Percentiles rank a stretch among this genome's conserved stretches.
phyloP scores from a whole-genome alignment of 2,888 invertebrate genomes.

The Hedychridium roseum region DNA sequence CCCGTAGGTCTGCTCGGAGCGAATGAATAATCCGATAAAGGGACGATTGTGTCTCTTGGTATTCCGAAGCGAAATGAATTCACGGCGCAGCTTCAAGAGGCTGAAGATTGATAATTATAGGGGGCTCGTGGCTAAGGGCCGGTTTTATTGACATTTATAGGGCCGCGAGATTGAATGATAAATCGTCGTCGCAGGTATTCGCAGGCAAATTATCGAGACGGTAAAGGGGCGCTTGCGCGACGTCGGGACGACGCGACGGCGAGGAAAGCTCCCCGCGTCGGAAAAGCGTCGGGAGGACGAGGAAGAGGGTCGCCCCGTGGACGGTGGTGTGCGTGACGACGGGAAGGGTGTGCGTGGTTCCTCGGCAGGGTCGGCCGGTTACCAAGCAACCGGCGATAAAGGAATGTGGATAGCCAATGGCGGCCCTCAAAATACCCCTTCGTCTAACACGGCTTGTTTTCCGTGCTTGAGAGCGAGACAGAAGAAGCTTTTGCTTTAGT shows the following conservation, averaged over 20 bases:
- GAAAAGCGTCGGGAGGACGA: constrained; percentile 36
- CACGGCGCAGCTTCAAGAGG: no score
- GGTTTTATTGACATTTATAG: no score
- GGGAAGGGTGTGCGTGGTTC: constrained; percentile 8
- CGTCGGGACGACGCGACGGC: neutral
- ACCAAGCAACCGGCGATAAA: constrained; percentile 62
- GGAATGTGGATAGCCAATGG: constrained; percentile 62
- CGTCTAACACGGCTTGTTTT: constrained; percentile 61
- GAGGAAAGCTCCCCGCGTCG: constrained; percentile 15
- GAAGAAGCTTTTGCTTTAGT: constrained; percentile 61
- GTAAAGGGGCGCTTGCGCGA: neutral
- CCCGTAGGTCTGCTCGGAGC: no score
- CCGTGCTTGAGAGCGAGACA: constrained; percentile 57
- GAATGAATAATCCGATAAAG: no score
- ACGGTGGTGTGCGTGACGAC: constrained; percentile 25
- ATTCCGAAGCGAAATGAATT: no score
- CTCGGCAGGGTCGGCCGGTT: constrained; percentile 48
- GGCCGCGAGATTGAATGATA: no score
- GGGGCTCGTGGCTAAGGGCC: no score
- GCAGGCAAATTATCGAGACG: neutral
- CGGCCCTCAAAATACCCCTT: constrained; percentile 60
- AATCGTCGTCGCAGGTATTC: neutral
- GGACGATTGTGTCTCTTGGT: no score
- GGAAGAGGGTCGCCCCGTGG: constrained; percentile 36
- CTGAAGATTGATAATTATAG: no score